Evolutionary conservation across 2,113 vertebrate species (phyloP).

Genomic region (Anguilla japonica): DNA sequence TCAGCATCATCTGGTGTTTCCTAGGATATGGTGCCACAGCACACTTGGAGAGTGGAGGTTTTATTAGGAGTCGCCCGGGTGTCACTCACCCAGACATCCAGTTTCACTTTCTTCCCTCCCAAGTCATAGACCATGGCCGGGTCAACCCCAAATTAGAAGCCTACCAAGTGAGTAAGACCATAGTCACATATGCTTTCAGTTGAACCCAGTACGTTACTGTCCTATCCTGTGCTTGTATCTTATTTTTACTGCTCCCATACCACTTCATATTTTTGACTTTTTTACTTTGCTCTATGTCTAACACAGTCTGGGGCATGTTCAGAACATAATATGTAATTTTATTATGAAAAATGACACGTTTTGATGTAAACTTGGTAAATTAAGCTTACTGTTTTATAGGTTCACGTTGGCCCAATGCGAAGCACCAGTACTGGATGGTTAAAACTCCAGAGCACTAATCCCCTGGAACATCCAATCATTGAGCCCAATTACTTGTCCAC

Average conservation of each 20-base stretch:
- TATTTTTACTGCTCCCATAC: background rate
- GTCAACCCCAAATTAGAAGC: slow-evolving; percentile 79
- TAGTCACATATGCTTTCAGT: background rate
- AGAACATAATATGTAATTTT: no score
- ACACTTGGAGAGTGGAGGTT: slow-evolving; percentile 92
- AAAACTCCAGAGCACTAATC: slow-evolving; percentile 83
- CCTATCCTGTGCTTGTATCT: background rate
- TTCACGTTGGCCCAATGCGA: slow-evolving; percentile 91
- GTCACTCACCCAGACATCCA: slow-evolving; percentile 90
- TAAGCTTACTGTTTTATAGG: slow-evolving; percentile 63
- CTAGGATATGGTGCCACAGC: slow-evolving; percentile 87
- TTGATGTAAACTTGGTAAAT: background rate
- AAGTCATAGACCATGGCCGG: slow-evolving; percentile 93
- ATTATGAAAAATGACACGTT: background rate
- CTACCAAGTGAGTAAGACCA: slow-evolving; percentile 79
- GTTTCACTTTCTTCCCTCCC: slow-evolving; percentile 95
- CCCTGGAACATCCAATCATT: slow-evolving; percentile 82
- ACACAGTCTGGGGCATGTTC: background rate
- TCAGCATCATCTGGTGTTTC: slow-evolving; percentile 4
- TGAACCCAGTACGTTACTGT: background rate
- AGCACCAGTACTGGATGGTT: slow-evolving; percentile 86
- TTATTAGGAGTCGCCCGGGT: slow-evolving; percentile 82
- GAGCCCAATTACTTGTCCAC: slow-evolving; percentile 94
- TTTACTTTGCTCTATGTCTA: background rate
- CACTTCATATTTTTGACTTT: background rate